Evolutionary conservation across 2,113 vertebrate species (phyloP).

Genomic region (Hyaena hyaena): DNA sequence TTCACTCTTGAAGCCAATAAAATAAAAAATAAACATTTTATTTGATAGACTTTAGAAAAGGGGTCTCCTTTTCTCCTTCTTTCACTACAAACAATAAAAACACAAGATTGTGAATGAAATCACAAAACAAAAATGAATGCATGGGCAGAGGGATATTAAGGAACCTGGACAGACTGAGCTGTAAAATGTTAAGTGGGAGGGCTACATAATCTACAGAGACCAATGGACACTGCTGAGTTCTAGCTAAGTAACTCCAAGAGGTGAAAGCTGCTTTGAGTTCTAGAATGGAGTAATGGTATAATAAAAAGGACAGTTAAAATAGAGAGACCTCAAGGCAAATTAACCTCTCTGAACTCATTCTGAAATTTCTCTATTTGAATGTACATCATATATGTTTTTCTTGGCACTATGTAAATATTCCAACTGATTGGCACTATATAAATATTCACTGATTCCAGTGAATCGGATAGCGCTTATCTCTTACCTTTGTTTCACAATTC

Average conservation of each 20-base stretch:
- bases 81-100: background rate
- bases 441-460: background rate
- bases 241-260: background rate
- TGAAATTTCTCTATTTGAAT: background rate
- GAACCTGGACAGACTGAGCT: background rate
- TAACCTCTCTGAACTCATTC: background rate
- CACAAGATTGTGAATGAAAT: background rate
- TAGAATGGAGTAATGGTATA: background rate
- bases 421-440: background rate
- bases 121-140: background rate
- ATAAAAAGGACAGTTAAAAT: background rate
- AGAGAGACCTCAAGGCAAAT: background rate
- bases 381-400: background rate
- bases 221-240: background rate
- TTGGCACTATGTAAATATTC: background rate
- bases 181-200: background rate
- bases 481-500: background rate
- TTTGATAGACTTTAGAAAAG: conserved; percentile 15
- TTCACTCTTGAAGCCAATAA: conserved; percentile 24
- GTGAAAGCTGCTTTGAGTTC: background rate
- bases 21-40: conserved; percentile 27
- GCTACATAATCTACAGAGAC: background rate
- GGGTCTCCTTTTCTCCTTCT: background rate
- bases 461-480: background rate
- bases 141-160: background rate